A percentile compares a stretch with the other conserved stretches of the same genome.
These are phyloP conservation scores for Diarsia dahlii DNA, from an alignment of 2,888 invertebrate species.

Conservation along the genomic window DNA sequence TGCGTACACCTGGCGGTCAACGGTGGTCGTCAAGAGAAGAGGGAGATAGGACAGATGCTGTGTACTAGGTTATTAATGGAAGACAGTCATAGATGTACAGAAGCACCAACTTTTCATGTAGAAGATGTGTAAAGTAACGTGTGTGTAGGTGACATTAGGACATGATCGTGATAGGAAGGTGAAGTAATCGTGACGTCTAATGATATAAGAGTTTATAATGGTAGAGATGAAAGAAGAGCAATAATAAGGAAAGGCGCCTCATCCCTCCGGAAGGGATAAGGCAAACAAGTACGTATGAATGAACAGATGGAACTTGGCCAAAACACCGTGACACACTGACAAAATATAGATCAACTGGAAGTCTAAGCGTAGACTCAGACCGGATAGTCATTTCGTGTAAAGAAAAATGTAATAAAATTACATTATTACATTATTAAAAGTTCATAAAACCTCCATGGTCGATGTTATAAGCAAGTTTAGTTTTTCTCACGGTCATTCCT, in stretches of 20 bases:
- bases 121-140: conserved; percentile 20
- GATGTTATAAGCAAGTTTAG: background rate
- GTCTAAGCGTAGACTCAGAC: conserved; percentile 33
- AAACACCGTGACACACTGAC: conserved; percentile 65
- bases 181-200: conserved; percentile 23
- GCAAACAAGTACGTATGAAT: conserved; percentile 63
- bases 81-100: conserved; percentile 56
- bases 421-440: conserved; percentile 14
- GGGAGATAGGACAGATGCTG: conserved; percentile 82
- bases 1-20: conserved; percentile 91
- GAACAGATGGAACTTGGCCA: conserved; percentile 66
- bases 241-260: conserved; percentile 43
- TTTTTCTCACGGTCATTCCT: conserved; percentile 5
- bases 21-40: conserved; percentile 88
- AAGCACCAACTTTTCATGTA: conserved; percentile 12
- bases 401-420: conserved; percentile 15
- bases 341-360: conserved; percentile 65
- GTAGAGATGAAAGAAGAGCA: conserved; percentile 35
- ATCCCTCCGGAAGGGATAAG: conserved; percentile 51
- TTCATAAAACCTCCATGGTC: conserved; percentile 6
- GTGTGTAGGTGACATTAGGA: conserved; percentile 21
- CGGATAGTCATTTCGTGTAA: conserved; percentile 24
- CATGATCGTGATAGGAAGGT: conserved; percentile 44
- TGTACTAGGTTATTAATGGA: conserved; percentile 66
- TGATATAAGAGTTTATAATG: conserved; percentile 20